Evolutionary conservation across 2,888 invertebrate species (phyloP).

Genomic region (Serripes groenlandicus): DNA sequence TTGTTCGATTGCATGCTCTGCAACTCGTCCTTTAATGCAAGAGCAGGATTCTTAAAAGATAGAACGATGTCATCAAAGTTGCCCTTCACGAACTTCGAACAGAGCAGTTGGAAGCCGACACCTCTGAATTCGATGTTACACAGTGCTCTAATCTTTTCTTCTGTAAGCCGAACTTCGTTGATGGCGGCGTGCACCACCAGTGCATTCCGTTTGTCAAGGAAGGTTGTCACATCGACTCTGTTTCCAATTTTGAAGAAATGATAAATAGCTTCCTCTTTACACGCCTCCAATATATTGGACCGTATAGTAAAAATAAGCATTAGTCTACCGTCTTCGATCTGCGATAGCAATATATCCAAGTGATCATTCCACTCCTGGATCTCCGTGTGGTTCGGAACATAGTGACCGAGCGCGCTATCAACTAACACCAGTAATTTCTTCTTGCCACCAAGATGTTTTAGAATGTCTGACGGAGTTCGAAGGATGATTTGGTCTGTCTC

Average conservation of each 20-base stretch:
- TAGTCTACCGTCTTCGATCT: slow-evolving; percentile 1
- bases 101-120: slow-evolving; percentile 5
- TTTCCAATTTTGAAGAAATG: neutral
- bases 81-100: slow-evolving; percentile 12
- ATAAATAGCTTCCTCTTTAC: slow-evolving; percentile 1
- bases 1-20: slow-evolving; percentile 1
- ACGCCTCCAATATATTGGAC: slow-evolving; percentile 3
- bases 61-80: slow-evolving; percentile 6
- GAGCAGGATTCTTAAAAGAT: slow-evolving; percentile 13
- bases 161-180: slow-evolving; percentile 5
- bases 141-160: slow-evolving; percentile 5
- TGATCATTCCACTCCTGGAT: slow-evolving; percentile 7
- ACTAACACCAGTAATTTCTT: neutral
- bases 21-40: slow-evolving; percentile 9
- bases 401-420: neutral
- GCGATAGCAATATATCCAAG: neutral
- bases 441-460: slow-evolving; percentile 3
- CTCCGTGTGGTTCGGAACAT: neutral
- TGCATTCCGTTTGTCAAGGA: slow-evolving; percentile 8
- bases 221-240: slow-evolving; percentile 5
- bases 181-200: slow-evolving; percentile 7
- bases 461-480: slow-evolving; percentile 10
- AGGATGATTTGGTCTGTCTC: slow-evolving; percentile 6
- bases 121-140: slow-evolving; percentile 11
- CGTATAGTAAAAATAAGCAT: slow-evolving; percentile 20